Base-by-base conservation (phyloP, 2,888 invertebrate species). In the Ophraella communa region DNA sequence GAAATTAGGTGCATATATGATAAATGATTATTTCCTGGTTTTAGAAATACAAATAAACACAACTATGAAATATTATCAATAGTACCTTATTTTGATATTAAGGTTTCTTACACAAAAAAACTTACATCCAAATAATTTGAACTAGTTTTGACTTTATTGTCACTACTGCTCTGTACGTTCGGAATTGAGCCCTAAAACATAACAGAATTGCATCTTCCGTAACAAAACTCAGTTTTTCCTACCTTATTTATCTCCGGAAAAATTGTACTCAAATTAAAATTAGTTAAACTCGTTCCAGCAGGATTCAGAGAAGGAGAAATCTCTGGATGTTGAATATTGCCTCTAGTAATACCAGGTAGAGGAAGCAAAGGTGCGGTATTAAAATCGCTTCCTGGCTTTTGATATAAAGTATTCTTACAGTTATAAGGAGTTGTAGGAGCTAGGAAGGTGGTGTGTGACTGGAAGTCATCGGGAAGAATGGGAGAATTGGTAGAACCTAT, bases 251-350 rank as follows among this genome's bases (percentile, higher is more conserved):
- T 93, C 84, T 93, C 93, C 1, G 93, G 93, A 80, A 93, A 93
- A 74, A 93, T 91, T 0, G 93, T 90, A 75, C 92, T 92, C 44
- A 93, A 83, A 81, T 93, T 93, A 77, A 93, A 93, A 79, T 93
- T 93, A 1, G 92, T 90, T 33, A 89, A 80, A 59, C 86, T 85
- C 4, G 84, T 86, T 35, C 86, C 85, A 10, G 74, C 77, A 20
- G 77, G 74, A 62, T 76, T 78, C 21, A 75, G 74, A 7, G 78
- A 73, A 3, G 80, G 77, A 0, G 80, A 76, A 44, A 79, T 74
- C 58, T 81, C 80, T 1, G 80, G 76, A 71, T 79, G 78, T 61
- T 79, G 80, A 14, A 78, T 73, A 42, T 67, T 72, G 62, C 62
- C 71, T 59, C 69, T 66, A 14, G 71, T 69, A 42, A 76, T 74